Evolutionary conservation across 1,140 invertebrate genomes (phyloP), one percentile per base, ranked within the genome.

Genomic region (Stegodyphus dumicola): DNA sequence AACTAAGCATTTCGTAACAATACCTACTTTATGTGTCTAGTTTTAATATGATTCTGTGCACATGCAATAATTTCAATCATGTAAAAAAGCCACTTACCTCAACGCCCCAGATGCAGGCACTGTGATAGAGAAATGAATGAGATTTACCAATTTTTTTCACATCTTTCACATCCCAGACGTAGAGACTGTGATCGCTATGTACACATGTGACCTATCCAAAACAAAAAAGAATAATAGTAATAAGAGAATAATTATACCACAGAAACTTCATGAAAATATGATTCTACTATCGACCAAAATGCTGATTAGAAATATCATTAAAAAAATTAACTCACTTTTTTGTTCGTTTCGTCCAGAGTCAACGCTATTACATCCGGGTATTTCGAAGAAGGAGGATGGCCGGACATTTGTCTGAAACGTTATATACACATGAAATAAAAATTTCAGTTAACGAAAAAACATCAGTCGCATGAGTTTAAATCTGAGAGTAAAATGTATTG

Each of bases 101-200:
- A 78, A 99, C 94, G 78, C 96, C 96, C 97, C 97, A 98, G 87
- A 99, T 98, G 91, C 97, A 98, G 4, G 96, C 96, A 70, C 96
- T 97, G 91, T 99, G 97, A 90, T 95, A 99, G 1, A 99, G 92
- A 90, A 96, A 97, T 6, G 97, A 98, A 91, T 96, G 95, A 5
- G 95, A 95, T 91, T 98, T 98, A 80, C 97, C 97, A 17, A 98
- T 94, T 93, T 94, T 90, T 89, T 95, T 95, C 54, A 98, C 95
- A 91, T 99, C 96, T 88, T 94, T 92, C 2, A 99, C 94, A 91
- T 98, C 97, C 97, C 98, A 99, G 70, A 98, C 94, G 90, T 99
- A 99, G 11, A 99, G 91, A 89, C 96, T 97, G 90, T 98, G 97
- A 91, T 99, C 98, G 91, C 97, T 98, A 91, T 99, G 99, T 1